Evolutionary conservation across 2,797 vertebrate species (phyloP), one percentile per base, ranked within the genome.

Genomic region (Parauchenoglanis punctatus): DNA sequence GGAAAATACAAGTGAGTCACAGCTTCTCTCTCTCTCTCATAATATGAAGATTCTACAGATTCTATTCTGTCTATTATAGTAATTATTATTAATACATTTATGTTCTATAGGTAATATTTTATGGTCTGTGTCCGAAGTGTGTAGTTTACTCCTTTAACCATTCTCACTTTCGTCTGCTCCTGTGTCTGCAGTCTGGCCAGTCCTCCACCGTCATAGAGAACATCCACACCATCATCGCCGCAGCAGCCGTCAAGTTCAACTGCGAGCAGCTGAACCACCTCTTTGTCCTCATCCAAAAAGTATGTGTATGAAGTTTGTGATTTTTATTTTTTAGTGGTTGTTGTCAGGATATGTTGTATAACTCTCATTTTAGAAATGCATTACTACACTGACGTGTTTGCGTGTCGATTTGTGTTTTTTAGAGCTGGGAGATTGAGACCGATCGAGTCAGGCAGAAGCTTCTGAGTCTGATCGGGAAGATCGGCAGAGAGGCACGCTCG

Each of bases 181-280:
- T 44, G n/a, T 78, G 13, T 78, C 44, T 89, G 18, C 92, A 99
- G 98, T 97, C 98, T 0, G 99, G 99, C 92, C 99, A 99, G 84
- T 99, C 99, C 0, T 99, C 99, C 88, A 99, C 99, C 63, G 99
- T 99, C 92, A 99, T 99, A 72, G 99, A 99, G 94, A 99, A 99
- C 92, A 99, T 99, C 90, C 99, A 99, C 88, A 98, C 97, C 81
- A 99, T 99, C 93, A 97, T 99, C 87, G 98, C 99, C 87, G 98
- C 98, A 59, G 98, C 99, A 67, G 99, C 99, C 89, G 98, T 97
- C 89, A 99, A 99, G 93, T 99, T 99, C 94, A 99, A 95, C 92
- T 97, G 97, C 10, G 98, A 99, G 85, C 99, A 99, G 86, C 98
- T 99, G 88, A 98, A 96, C 92, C 99, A 99, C 92, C 96, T 99